These are phyloP conservation scores for Muschampia plurimacula DNA, from an alignment of 2,888 invertebrate species.

Conservation along the genomic window DNA sequence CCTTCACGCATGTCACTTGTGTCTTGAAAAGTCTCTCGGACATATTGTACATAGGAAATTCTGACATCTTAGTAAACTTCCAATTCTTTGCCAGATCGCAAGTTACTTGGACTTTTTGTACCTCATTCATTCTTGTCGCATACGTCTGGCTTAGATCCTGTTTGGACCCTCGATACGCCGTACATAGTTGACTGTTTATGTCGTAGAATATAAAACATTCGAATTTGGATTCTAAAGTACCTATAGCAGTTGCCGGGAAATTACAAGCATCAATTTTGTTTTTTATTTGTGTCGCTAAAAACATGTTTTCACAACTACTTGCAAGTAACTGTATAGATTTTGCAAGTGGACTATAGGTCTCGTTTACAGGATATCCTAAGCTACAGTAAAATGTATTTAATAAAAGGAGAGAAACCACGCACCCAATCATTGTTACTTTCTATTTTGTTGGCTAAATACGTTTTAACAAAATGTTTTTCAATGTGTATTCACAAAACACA, in stretches of 20 bases:
- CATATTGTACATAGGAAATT: slow-evolving; percentile 54
- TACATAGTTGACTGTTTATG: slow-evolving; percentile 69
- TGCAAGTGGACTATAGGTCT: slow-evolving; percentile 41
- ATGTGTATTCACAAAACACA: neutral
- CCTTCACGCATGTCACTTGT: slow-evolving; percentile 58
- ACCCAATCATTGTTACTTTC: slow-evolving; percentile 60
- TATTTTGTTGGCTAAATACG: neutral
- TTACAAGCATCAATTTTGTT: slow-evolving; percentile 59
- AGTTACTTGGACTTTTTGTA: slow-evolving; percentile 57
- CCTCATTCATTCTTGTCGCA: slow-evolving; percentile 53
- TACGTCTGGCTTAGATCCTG: slow-evolving; percentile 55
- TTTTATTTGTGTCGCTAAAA: slow-evolving; percentile 59
- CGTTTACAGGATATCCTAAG: slow-evolving; percentile 60
- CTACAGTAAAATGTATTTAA: slow-evolving; percentile 62
- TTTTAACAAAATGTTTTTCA: neutral
- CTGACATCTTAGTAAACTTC: slow-evolving; percentile 57
- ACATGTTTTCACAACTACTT: slow-evolving; percentile 60
- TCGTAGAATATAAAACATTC: slow-evolving; percentile 75
- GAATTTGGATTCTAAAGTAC: slow-evolving; percentile 52
- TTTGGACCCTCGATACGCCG: slow-evolving; percentile 52
- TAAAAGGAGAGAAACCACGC: slow-evolving; percentile 61
- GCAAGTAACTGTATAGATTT: slow-evolving; percentile 54
- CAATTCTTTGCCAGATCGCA: slow-evolving; percentile 62
- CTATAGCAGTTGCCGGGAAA: slow-evolving; percentile 50
- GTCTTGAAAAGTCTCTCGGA: slow-evolving; percentile 56